phyloP scores from a whole-genome alignment of 2,113 vertebrate species.

The Thymallus thymallus region DNA sequence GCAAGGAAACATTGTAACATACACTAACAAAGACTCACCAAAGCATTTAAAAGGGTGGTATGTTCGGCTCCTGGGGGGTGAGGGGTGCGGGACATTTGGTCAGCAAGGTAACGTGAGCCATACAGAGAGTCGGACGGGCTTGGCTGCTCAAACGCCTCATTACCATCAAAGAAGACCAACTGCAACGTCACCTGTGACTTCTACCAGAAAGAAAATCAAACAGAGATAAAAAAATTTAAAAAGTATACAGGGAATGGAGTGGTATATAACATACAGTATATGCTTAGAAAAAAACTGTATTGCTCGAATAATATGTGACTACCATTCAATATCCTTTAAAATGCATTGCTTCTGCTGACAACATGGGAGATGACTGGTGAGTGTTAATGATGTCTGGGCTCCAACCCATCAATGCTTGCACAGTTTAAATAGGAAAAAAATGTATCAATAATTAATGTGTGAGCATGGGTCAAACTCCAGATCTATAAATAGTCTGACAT shows the following conservation, averaged over 20 bases:
- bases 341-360: not conserved
- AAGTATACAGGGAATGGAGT: not conserved
- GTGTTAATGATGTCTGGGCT: not conserved
- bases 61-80: conserved; percentile 29
- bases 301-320: too few relatives aligned
- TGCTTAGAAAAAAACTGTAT: not conserved
- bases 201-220: not conserved
- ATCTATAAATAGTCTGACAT: not conserved
- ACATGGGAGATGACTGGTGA: not conserved
- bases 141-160: conserved; percentile 72
- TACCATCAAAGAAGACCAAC: conserved; percentile 75
- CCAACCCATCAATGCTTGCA: not conserved
- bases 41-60: conserved; percentile 62
- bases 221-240: not conserved
- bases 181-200: conserved; percentile 63
- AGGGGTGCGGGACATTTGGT: conserved; percentile 52
- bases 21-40: conserved; percentile 56
- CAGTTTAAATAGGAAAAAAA: not conserved
- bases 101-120: conserved; percentile 72
- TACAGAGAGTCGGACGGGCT: conserved; percentile 73
- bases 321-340: too few relatives aligned
- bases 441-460: not conserved
- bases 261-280: not conserved
- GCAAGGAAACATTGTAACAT: not conserved
- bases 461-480: not conserved